Evolutionary conservation across 1,140 invertebrate species (phyloP), one percentile per base, ranked within the genome.

Genomic region (Nephotettix cincticeps): DNA sequence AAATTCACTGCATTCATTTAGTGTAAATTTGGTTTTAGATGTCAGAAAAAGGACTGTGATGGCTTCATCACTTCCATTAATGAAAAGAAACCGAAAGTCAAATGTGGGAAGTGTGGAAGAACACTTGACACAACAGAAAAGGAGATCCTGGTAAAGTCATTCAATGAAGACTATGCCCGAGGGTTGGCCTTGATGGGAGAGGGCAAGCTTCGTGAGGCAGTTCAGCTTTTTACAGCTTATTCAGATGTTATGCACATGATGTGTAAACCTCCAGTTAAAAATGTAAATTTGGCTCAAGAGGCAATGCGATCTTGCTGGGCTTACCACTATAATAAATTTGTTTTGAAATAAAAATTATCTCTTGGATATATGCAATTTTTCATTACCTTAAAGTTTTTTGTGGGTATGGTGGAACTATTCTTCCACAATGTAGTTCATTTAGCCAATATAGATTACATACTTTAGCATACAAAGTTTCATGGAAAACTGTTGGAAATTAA

Each of bases 291-390:
- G 3, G 66, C 68, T 11, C 69, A 71, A 45, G 73, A 72, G 40
- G 68, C 71, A 29, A 51, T 74, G 17, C 32, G 71, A 2, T 69
- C 71, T 23, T 71, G 68, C 32, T 74, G 68, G 68, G 71, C 71
- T 45, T 43, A 67, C 27, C n/a, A n/a, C 1, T 17, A 43, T 25
- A 67, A 67, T 27, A 19, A 27, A 43, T 25, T 45, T 45, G 23
- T 67, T 43, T 1, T 67, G 4, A 61, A 61, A 25, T 61, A 28
- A 61, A 27, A 27, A 9, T 27, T 9, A 11, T 61, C n/a, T 28
- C 27, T 11, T 21, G 13, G 40, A 9, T 43, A 11, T 43, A 43
- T n/a, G n/a, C 9, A 11, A 43, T 43, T 43, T 43, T 43, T 43
- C n/a, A 43, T n/a, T 43, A 43, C 4, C 6, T 40, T 40, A 6